Percentiles rank a stretch among this genome's conserved stretches.
Evolutionary conservation across 2,113 vertebrate species (phyloP).

Genomic region (Aspidoscelis tigris): DNA sequence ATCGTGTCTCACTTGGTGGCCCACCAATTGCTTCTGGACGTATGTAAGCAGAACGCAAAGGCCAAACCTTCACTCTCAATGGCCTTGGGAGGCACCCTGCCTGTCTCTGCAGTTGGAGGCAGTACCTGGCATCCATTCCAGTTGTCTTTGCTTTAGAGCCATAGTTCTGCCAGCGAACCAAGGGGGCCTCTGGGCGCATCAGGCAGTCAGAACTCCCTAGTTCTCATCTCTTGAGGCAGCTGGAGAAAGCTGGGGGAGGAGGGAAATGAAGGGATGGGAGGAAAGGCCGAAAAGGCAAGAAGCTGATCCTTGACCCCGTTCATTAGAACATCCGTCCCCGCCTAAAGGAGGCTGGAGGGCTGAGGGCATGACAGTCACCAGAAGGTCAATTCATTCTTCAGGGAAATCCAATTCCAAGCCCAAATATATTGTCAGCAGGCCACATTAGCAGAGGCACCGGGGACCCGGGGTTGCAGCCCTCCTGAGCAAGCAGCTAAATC

Average conservation of each 20-base stretch:
- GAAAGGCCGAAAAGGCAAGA: neutral
- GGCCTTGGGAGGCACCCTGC: no score
- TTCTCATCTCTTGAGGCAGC: neutral
- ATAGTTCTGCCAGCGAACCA: conserved; percentile 39
- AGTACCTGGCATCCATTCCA: no score
- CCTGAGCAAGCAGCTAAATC: conserved; percentile 74
- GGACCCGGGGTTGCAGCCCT: conserved; percentile 67
- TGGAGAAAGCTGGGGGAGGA: neutral
- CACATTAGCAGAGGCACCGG: conserved; percentile 69
- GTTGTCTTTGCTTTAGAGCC: neutral
- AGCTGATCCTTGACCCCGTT: conserved; percentile 13
- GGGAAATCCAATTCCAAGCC: conserved; percentile 74
- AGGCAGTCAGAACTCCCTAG: neutral
- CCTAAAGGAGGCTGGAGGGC: conserved; percentile 45
- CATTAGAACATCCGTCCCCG: conserved; percentile 41
- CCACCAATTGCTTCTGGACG: no score
- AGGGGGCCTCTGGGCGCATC: neutral
- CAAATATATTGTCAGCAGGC: conserved; percentile 72
- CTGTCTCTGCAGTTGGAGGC: no score
- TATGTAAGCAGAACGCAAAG: no score
- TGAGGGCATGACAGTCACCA: conserved; percentile 59
- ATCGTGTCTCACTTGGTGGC: no score
- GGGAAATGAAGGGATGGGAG: neutral
- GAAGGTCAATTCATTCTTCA: conserved; percentile 71
- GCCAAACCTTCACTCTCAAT: no score